Evolutionary conservation across 2,888 invertebrate genomes (phyloP).

Genomic region (Erebia palarica): DNA sequence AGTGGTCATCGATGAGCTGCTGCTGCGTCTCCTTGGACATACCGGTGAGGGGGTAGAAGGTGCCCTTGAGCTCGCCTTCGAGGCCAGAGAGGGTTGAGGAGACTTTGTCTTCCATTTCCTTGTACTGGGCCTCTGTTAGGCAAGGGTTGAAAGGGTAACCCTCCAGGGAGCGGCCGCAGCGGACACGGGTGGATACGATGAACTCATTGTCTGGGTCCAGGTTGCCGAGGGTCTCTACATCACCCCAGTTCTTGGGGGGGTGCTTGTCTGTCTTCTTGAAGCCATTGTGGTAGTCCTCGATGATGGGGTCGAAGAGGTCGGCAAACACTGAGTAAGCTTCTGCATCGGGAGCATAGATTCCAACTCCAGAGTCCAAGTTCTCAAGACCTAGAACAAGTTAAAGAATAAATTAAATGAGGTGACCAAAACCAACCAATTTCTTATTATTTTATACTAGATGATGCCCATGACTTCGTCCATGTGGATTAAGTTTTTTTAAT

Average conservation of each 20-base stretch:
- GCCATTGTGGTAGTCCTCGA: conserved; percentile 98
- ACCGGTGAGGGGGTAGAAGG: conserved; percentile 96
- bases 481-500: no score
- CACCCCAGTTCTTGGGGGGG: conserved; percentile 96
- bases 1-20: conserved; percentile 98
- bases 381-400: conserved; percentile 87
- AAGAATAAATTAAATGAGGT: background rate
- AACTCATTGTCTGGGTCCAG: conserved; percentile 95
- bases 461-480: no score
- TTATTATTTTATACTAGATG: no score
- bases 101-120: conserved; percentile 97
- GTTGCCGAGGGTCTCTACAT: conserved; percentile 94
- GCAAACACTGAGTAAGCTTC: conserved; percentile 96
- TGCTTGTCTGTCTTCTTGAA: conserved; percentile 97
- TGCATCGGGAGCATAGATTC: conserved; percentile 98
- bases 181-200: conserved; percentile 97
- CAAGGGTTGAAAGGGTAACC: conserved; percentile 99
- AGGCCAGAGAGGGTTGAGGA: conserved; percentile 90
- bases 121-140: conserved; percentile 97
- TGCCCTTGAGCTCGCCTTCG: conserved; percentile 95
- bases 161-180: conserved; percentile 96
- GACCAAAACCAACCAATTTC: background rate
- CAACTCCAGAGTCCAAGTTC: conserved; percentile 97
- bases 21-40: conserved; percentile 98
- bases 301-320: conserved; percentile 97